Base-by-base conservation (phyloP, 1,140 invertebrate genomes). In the Cyclina sinensis region DNA sequence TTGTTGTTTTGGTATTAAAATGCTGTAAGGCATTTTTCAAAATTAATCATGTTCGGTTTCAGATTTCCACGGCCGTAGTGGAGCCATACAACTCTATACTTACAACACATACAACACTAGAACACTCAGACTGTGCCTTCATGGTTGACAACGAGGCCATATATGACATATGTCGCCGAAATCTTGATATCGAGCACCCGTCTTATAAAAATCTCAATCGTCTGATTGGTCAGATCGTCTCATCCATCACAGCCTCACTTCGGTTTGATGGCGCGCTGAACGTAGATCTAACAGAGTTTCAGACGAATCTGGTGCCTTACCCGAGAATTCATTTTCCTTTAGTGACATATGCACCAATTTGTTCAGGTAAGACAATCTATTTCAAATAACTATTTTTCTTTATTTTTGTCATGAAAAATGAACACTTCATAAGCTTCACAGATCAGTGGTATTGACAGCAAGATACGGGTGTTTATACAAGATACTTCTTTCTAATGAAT, bases 141-240 rank as follows among this genome's bases (percentile, higher is more conserved):
- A 94, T 95, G 96, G 92, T 95, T 73, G 94, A 98, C 96, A 98
- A 97, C 94, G 98, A 98, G 95, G 98, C 98, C 90, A 98, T 98
- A 93, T 98, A 98, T 91, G 98, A 98, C 94, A 98, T 99, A 95
- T 99, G 98, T 95, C 96, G 97, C 0, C 96, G 97, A 76, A 96
- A 96, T 78, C 94, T 98, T 37, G 97, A 97, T 90, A 97, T 97
- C 1, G 96, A 96, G 4, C 95, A 97, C 3, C 73, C 37, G 2
- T 11, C 73, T 11, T 76, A 76, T 48, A 43, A 21, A 4, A 76
- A 48, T 76, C 37, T 76, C 35, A 76, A 76, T 27, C 32, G 35
- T 11, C n/a, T 76, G n/a, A 39, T 76, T 24, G 73, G 91, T 43
- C 35, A 39, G 37, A 76, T 76, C 93, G 73, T 76, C 21, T 30